Evolutionary conservation across 2,797 vertebrate species (phyloP), one percentile per base, ranked within the genome.

Genomic region (Glossophaga mutica): DNA sequence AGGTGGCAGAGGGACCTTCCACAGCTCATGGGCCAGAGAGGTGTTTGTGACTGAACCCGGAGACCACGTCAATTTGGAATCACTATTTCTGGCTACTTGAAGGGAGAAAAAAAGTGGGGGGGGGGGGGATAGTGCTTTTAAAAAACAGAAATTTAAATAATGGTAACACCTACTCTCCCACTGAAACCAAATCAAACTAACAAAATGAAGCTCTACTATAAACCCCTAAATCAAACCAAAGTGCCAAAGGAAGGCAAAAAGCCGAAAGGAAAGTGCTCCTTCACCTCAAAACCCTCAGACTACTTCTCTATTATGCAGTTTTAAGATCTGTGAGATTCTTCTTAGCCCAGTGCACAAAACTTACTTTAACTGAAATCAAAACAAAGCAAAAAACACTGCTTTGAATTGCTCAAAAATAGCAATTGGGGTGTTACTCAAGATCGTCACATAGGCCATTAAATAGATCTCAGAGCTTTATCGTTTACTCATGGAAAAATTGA

Each of bases 11-110:
- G 99, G 99, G 98, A 99, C 99, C 99, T 99, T 99, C 99, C 99
- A 99, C 98, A 99, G 99, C 99, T 99, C 99, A 91, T 99, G 99
- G 98, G 99, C 99, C 98, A 99, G 98, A 98, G 99, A 99, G 98
- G 99, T 99, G 99, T 99, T 99, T 98, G 99, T 99, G 98, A 99
- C 98, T 98, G 99, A 99, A 98, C 99, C 99, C 98, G 99, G 99
- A 98, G 99, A 99, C 99, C 99, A 99, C 0, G 98, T 98, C 97
- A 98, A 98, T 98, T 99, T 99, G 98, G 99, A 99, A 98, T 99
- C 99, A 98, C 99, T 99, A 98, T 99, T 99, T 99, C 99, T 99
- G 99, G 99, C 99, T 99, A 98, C 96, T 98, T 14, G 52, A 86
- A 93, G 91, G 90, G 68, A 39, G 97, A 44, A 70, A 52, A 78